These are phyloP conservation scores for Minunthozetes semirufus DNA, from an alignment of 2,888 invertebrate species.

Conservation along the genomic window DNA sequence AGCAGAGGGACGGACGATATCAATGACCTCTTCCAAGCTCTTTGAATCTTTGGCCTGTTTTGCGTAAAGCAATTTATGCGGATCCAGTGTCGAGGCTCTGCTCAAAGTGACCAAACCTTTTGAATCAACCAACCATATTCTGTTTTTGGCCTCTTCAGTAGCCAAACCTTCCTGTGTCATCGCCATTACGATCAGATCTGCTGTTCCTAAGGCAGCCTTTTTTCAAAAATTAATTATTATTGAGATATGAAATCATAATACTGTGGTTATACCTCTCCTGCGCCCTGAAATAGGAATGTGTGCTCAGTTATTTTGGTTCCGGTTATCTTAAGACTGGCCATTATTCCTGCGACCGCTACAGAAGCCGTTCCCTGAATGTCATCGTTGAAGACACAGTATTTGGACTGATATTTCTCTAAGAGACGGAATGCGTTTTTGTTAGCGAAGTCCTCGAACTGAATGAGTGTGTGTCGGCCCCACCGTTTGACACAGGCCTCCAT, in stretches of 20 bases:
- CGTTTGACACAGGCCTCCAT: slow-evolving; percentile 75
- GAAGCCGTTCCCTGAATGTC: slow-evolving; percentile 82
- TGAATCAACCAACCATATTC: slow-evolving; percentile 94
- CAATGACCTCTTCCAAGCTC: slow-evolving; percentile 72
- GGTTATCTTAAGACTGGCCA: slow-evolving; percentile 78
- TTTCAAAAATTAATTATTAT: slow-evolving; percentile 36
- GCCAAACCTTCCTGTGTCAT: slow-evolving; percentile 77
- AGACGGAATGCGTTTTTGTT: slow-evolving; percentile 94
- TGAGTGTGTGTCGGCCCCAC: slow-evolving; percentile 53
- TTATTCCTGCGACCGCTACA: slow-evolving; percentile 86
- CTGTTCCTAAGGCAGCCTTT: slow-evolving; percentile 87
- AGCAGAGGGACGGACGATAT: slow-evolving; percentile 72
- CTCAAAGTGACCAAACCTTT: slow-evolving; percentile 73
- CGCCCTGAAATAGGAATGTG: slow-evolving; percentile 86
- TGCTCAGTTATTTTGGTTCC: slow-evolving; percentile 74
- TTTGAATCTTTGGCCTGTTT: slow-evolving; percentile 67
- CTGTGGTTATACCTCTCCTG: slow-evolving; percentile 68
- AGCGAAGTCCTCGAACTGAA: slow-evolving; percentile 96
- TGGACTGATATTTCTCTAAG: slow-evolving; percentile 76
- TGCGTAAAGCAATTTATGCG: slow-evolving; percentile 76
- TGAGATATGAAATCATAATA: slow-evolving; percentile 40
- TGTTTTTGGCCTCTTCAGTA: slow-evolving; percentile 65
- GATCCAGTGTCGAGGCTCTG: slow-evolving; percentile 51
- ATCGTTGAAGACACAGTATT: slow-evolving; percentile 95
- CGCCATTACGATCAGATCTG: slow-evolving; percentile 80